Evolutionary conservation across 2,113 vertebrate genomes (phyloP), one percentile per base, ranked within the genome.

Genomic region (Pheucticus melanocephalus): DNA sequence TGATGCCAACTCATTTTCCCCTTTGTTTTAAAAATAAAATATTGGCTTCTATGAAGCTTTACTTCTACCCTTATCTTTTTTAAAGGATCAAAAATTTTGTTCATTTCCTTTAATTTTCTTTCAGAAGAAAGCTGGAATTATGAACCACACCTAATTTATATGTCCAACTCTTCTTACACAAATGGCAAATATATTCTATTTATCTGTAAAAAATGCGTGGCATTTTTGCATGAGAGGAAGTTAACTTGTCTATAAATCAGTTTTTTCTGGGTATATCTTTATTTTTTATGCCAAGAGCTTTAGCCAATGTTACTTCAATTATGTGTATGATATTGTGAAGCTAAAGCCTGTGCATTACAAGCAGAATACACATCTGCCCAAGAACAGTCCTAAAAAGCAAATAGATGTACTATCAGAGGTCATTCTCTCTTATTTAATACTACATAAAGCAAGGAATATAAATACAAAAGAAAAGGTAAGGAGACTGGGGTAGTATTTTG

Each of bases 11-110:
- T 59, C 42, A 86, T 87, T 96, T 94, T 91, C 31, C 35, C 72
- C 85, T 95, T 60, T 45, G 90, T 97, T 97, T 93, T 83, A 91
- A 94, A 94, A 95, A 90, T 82, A 93, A 90, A 95, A 95, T 95
- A 91, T 85, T 93, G 81, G 59, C 60, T 94, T 94, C 93, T 79
- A 69, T 69, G 53, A 86, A 95, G 77, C 82, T 87, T 97, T 86
- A 83, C 66, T 88, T 82, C 85, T 60, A 85, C 23, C 5, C n/a
- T 40, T 72, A 65, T 95, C 88, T 88, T 85, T 78, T 90, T n/a
- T 50, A 88, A 89, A 88, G 33, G 47, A 92, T 90, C 40, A 75
- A 37, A 85, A 84, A 48, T 92, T 69, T 65, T 59, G 37, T 69
- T 88, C 60, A 6, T 50, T 94, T 88, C 42, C 33, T 86, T 90